phyloP scores from a whole-genome alignment of 2,113 vertebrate genomes.

The Parus major region DNA sequence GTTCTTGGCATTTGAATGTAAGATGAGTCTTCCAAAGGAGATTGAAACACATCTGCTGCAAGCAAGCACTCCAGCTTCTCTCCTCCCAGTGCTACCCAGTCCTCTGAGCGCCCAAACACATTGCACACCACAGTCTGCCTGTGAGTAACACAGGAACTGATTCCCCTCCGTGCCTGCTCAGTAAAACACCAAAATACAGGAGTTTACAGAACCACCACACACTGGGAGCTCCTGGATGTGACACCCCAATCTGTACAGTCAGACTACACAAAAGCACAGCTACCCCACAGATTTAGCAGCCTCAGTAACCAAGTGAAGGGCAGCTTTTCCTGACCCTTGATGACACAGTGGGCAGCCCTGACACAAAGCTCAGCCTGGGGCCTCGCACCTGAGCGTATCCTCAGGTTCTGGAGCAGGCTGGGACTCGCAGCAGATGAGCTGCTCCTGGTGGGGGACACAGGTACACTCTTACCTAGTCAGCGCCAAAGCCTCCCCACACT shows the following conservation, averaged over 20 bases:
- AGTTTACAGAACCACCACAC: background rate
- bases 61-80: background rate
- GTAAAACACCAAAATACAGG: background rate
- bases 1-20: background rate
- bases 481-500: background rate
- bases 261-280: background rate
- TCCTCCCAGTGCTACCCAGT: background rate
- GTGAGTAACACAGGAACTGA: background rate
- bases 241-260: accelerated
- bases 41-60: background rate
- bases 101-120: background rate
- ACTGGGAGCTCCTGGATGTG: background rate
- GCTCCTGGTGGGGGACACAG: background rate
- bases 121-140: background rate
- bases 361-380: background rate
- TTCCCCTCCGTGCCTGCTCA: accelerated
- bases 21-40: background rate
- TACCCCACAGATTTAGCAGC: background rate
- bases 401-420: accelerated
- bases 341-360: background rate
- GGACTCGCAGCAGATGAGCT: accelerated
- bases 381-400: accelerated
- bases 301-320: background rate
- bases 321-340: background rate
- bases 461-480: conserved; percentile 12